Percentiles rank a stretch among this genome's conserved stretches.
Conservation (phyloP, 2,113 vertebrate genomes). For the Pedionomus torquatus region DNA sequence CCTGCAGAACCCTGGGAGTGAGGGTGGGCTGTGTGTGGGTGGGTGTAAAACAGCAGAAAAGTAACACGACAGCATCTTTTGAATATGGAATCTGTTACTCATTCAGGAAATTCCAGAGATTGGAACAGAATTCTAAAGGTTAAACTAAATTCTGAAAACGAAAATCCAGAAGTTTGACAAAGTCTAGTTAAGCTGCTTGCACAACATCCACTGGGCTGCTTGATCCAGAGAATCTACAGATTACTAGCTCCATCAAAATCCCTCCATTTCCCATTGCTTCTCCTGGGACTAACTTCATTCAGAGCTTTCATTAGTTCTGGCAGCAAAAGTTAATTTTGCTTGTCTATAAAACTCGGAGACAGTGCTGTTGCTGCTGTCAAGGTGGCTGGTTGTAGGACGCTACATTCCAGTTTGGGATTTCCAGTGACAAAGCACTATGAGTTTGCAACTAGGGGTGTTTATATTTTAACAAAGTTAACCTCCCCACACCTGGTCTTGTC, state of each 20-base stretch:
- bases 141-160: not conserved
- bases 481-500: not conserved
- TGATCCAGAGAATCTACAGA: not conserved
- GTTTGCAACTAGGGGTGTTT: not conserved
- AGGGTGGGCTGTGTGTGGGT: not conserved
- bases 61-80: not conserved
- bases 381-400: not conserved
- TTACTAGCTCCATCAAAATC: not conserved
- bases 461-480: constrained; percentile 41
- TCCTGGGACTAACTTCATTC: not conserved
- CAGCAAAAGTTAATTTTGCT: not conserved
- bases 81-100: not conserved
- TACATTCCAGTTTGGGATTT: not conserved
- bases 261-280: not conserved
- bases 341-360: not conserved
- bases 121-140: not conserved
- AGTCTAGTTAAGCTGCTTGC: not conserved
- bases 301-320: not conserved
- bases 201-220: not conserved
- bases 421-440: not conserved
- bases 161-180: not conserved
- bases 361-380: not conserved
- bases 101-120: constrained; percentile 3
- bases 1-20: not conserved
- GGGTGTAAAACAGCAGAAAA: not conserved